Evolutionary conservation across 2,797 vertebrate species (phyloP).

Genomic region (Trachops cirrhosus): DNA sequence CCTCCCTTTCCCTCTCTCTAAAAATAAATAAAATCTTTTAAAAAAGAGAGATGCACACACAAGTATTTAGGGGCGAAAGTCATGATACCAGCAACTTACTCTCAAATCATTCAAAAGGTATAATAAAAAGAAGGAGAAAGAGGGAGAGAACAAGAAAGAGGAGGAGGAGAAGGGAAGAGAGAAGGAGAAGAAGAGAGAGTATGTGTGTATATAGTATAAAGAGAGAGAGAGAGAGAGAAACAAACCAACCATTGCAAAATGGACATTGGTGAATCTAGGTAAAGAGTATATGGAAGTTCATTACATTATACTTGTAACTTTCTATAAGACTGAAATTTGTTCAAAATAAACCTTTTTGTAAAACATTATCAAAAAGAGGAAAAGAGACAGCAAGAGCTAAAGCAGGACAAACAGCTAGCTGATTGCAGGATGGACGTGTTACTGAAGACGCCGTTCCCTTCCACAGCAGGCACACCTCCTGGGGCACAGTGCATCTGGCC

Average conservation of each 20-base stretch:
- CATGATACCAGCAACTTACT: neutral
- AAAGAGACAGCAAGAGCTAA: neutral
- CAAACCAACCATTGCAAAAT: neutral
- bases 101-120: neutral
- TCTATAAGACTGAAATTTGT: neutral
- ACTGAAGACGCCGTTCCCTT: neutral
- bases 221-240: neutral
- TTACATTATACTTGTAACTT: neutral
- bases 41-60: neutral
- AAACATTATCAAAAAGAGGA: neutral
- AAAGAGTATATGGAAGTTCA: neutral
- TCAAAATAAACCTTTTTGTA: neutral
- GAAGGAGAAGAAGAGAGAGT: neutral
- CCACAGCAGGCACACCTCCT: accelerated
- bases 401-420: neutral
- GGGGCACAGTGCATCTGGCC: neutral
- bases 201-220: neutral
- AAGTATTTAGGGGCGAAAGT: neutral
- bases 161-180: no score
- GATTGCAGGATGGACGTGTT: neutral
- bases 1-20: neutral
- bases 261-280: neutral
- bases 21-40: neutral
- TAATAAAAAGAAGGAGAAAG: neutral
- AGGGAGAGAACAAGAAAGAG: neutral